A percentile compares a stretch with the other conserved stretches of the same genome.
Conservation (phyloP, 53 echinoderm and acorn worm genomes). For the Paracentrotus lividus region DNA sequence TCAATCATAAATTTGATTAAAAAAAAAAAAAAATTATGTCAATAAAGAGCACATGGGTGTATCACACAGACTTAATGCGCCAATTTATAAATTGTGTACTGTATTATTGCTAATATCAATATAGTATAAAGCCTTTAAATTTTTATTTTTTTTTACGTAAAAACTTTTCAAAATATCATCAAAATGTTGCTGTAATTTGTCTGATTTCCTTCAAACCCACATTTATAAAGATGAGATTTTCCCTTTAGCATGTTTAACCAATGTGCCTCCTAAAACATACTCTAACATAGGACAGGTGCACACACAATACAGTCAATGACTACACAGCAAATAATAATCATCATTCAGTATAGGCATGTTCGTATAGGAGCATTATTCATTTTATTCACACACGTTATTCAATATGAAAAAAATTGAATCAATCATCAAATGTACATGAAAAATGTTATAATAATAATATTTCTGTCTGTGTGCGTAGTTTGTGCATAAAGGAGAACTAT, state of each 20-base stretch:
- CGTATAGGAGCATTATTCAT: background rate
- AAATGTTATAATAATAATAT: background rate
- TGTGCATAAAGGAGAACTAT: background rate
- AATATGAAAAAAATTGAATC: background rate
- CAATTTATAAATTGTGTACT: no score
- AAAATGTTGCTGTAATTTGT: no score
- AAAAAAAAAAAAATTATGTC: no score
- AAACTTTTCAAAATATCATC: no score
- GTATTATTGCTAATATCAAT: no score
- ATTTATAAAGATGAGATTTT: no score
- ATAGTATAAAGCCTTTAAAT: no score
- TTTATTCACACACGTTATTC: conserved; percentile 21
- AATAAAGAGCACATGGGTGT: no score
- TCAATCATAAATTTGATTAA: no score
- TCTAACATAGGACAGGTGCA: background rate
- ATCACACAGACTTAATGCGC: no score
- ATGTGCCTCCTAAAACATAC: background rate
- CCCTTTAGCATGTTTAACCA: background rate
- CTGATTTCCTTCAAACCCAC: no score
- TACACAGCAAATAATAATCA: background rate
- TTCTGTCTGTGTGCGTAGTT: background rate
- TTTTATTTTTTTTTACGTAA: no score
- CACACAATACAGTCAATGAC: background rate
- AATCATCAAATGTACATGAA: background rate
- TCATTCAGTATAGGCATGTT: background rate